Evolutionary conservation across 2,888 invertebrate species (phyloP), one percentile per base, ranked within the genome.

Genomic region (Patella depressa): DNA sequence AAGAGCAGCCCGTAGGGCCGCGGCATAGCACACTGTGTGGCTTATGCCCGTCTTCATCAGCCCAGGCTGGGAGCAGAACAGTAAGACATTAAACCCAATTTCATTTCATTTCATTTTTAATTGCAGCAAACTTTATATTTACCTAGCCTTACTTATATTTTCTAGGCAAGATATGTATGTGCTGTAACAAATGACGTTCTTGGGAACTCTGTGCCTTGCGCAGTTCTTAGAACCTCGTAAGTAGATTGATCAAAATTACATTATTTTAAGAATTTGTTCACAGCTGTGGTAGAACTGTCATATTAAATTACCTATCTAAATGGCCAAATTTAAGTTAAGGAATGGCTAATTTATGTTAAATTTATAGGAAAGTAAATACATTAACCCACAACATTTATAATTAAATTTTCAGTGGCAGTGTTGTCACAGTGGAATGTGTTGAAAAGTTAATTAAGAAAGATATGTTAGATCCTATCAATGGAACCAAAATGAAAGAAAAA

Each of bases 371-470:
- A 24, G 57, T 19, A 72, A 45, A 19, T 57, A 0, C 3, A 24
- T 24, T 12, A 17, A 53, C 19, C 19, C 17, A 55, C 34, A 45
- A 59, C 12, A 12, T 59, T 34, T n/a, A 9, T n/a, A 17, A 14
- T 11, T 81, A 7, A 71, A 14, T 53, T 84, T 86, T 85, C 89
- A 98, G 98, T 0, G 98, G 99, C 2, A 95, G 96, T 93, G 97
- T 99, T 9, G 96, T 99, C 2, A 98, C 98, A 0, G 94, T 97
- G 94, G 98, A 98, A 90, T 98, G 98, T 92, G 95, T 98, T 5
- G 98, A 99, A 87, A 98, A 97, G 90, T 94, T 99, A 19, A 97
- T 99, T 76, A 97, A 96, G 88, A 98, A 97, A 88, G 99, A 99
- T 91, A 97, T 97, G 98, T 93, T 96, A 34, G 98, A 99, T 93